Evolutionary conservation across 2,113 vertebrate genomes (phyloP).

Genomic region (Pangasianodon hypophthalmus): DNA sequence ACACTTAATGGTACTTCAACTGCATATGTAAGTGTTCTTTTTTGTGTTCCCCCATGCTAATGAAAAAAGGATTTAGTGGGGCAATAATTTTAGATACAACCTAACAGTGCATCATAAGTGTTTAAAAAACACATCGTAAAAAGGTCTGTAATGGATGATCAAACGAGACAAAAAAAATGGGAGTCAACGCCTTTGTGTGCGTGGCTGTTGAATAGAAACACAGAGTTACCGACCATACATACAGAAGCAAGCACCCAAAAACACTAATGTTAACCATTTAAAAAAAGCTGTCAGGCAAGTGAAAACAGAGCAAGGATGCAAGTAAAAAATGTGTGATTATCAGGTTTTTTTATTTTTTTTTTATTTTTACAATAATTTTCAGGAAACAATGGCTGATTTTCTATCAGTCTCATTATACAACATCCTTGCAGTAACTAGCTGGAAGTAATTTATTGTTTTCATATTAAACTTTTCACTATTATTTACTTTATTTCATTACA

Average conservation of each 20-base stretch:
- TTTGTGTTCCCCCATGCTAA: neutral
- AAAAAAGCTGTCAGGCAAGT: neutral
- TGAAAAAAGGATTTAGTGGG: neutral
- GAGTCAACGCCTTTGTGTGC: neutral
- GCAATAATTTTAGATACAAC: neutral
- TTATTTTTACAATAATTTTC: neutral
- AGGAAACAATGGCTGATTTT: neutral
- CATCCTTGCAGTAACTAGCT: neutral
- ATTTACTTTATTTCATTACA: neutral
- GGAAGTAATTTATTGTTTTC: neutral
- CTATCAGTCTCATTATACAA: neutral
- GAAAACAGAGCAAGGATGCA: neutral
- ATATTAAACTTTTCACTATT: neutral
- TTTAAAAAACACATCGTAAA: neutral
- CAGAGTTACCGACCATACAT: neutral
- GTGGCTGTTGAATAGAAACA: neutral
- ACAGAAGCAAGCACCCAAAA: neutral
- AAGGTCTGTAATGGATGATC: neutral
- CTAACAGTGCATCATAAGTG: too few relatives aligned
- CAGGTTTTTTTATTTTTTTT: neutral
- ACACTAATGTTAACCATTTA: neutral
- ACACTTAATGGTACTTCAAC: neutral
- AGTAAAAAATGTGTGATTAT: neutral
- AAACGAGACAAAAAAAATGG: neutral
- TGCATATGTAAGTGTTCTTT: too few relatives aligned